A percentile compares a stretch with the other conserved stretches of the same genome.
Conservation (phyloP, 2,797 vertebrate genomes). For the Alosa sapidissima region DNA sequence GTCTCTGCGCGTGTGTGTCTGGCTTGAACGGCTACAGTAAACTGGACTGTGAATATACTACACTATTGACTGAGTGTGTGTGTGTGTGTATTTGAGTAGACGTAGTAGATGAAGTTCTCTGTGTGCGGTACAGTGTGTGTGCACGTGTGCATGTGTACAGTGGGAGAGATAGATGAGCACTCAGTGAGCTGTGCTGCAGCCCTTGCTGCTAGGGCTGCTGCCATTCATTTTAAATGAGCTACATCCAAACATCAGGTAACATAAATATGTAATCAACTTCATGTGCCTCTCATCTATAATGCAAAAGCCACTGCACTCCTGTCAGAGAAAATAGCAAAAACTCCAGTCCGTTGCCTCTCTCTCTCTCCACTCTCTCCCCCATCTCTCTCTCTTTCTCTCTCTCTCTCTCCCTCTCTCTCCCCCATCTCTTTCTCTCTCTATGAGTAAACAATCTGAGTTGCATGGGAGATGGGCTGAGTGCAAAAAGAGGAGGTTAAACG, state of each 20-base stretch:
- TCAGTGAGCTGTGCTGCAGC: background rate
- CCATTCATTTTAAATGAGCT: conserved; percentile 73
- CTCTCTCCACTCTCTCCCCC: background rate
- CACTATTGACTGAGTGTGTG: background rate
- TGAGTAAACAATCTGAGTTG: background rate
- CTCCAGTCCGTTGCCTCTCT: background rate
- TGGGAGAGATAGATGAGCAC: conserved; percentile 17
- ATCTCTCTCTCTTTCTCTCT: background rate
- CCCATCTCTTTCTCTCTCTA: background rate
- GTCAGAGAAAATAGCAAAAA: background rate
- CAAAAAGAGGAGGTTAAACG: background rate
- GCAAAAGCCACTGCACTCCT: conserved; percentile 34
- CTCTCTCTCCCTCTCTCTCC: background rate
- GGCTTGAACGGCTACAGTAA: conserved; percentile 25
- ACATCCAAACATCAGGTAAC: conserved; percentile 70
- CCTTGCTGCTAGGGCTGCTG: conserved; percentile 46
- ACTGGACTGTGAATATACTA: conserved; percentile 31
- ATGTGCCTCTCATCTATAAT: conserved; percentile 62
- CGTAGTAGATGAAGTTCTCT: background rate
- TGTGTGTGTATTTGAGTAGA: background rate
- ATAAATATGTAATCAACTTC: conserved; percentile 68
- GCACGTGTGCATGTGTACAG: background rate
- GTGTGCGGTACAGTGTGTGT: background rate
- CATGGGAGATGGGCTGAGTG: background rate
- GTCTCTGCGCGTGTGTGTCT: conserved; percentile 37